These are phyloP conservation scores for Oncorhynchus clarkii DNA, from an alignment of 2,113 vertebrate genomes.

Conservation along the genomic window DNA sequence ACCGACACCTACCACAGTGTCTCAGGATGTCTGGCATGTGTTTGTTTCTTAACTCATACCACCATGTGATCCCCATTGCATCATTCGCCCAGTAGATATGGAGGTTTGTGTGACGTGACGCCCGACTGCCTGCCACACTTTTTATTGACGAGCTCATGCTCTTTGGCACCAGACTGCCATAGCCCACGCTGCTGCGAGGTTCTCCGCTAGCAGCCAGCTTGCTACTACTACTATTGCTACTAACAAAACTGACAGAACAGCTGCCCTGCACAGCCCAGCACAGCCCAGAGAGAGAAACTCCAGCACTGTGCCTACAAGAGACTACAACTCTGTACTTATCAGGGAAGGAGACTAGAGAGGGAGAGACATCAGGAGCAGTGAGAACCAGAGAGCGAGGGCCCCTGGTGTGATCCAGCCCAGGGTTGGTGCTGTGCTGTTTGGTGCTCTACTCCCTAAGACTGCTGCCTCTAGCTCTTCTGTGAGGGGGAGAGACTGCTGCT, in stretches of 20 bases:
- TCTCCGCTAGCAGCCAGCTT: background rate
- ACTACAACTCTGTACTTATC: background rate
- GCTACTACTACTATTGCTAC: background rate
- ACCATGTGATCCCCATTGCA: slow-evolving; percentile 40
- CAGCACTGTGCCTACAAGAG: too few species aligned
- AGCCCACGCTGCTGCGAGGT: background rate
- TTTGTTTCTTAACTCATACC: slow-evolving; percentile 38
- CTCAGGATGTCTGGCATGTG: slow-evolving; percentile 42
- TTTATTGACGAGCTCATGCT: slow-evolving; percentile 46
- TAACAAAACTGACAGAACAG: background rate
- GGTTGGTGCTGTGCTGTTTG: too few species aligned
- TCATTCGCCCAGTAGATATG: background rate
- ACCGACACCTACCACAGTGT: background rate
- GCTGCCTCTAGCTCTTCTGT: too few species aligned
- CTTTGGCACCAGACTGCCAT: slow-evolving; percentile 23
- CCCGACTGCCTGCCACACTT: slow-evolving; percentile 16
- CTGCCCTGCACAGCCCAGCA: background rate
- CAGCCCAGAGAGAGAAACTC: background rate
- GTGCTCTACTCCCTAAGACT: too few species aligned
- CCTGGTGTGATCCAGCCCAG: too few species aligned
- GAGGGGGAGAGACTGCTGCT: background rate
- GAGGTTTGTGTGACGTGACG: slow-evolving; percentile 18
- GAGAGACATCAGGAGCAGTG: background rate
- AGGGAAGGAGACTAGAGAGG: background rate
- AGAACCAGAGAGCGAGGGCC: background rate